phyloP scores from a whole-genome alignment of 2,113 vertebrate species.

The Vulpes vulpes region DNA sequence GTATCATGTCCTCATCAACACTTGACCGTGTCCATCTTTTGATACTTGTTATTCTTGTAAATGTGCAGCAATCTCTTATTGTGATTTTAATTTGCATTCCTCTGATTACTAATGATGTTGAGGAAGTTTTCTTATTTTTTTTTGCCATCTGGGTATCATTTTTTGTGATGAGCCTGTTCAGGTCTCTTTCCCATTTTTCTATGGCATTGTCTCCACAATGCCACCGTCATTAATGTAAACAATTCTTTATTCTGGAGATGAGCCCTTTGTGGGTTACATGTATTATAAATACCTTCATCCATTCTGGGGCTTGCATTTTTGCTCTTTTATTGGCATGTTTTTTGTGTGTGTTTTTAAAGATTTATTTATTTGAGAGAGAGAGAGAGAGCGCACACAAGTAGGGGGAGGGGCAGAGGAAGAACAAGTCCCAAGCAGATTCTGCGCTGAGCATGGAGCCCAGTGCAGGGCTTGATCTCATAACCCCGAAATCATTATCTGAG shows the following conservation, averaged over 20 bases:
- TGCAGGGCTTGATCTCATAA: not conserved
- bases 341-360: not conserved
- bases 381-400: not conserved
- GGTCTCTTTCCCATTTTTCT: not conserved
- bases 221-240: not conserved
- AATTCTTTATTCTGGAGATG: not conserved
- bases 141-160: not conserved
- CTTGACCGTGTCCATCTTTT: not conserved
- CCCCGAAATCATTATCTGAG: not conserved
- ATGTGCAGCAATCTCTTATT: not conserved
- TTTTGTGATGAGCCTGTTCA: not conserved
- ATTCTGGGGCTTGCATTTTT: not conserved
- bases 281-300: not conserved
- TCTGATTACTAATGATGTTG: not conserved
- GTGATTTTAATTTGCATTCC: not conserved
- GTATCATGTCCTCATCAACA: no score
- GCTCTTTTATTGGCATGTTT: not conserved
- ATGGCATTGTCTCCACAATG: not conserved
- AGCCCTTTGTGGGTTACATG: not conserved
- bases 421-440: not conserved
- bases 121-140: not conserved
- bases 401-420: not conserved
- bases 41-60: not conserved
- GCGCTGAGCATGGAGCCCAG: not conserved
- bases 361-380: not conserved